Base-by-base conservation (phyloP, 2,888 invertebrate genomes). In the Eupsilia transversa region DNA sequence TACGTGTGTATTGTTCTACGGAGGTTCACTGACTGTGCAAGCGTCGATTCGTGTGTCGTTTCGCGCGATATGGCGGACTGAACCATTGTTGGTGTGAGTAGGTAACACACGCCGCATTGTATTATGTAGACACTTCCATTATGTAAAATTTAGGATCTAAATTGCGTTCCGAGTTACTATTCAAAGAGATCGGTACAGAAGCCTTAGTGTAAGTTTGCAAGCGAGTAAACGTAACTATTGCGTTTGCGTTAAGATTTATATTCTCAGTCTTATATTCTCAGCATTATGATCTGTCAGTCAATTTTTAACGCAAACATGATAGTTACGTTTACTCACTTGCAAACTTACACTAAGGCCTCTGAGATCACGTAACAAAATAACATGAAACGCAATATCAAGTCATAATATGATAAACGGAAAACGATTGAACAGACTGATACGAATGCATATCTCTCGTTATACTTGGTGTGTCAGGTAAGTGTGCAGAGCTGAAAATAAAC, bases 11-110 rank as follows among this genome's bases (percentile, higher is more conserved):
- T 94, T 95, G 94, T 95, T 93, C 89, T 91, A 90, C 85, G 80
- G 86, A 93, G 90, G 95, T 94, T 95, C 94, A 94, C 84, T 94
- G 94, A 94, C 95, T 93, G 91, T 83, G 89, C 90, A 84, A 89
- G 90, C 91, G 90, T 89, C 88, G 90, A 92, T 89, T 90, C 89
- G 90, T 90, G 89, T 92, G 91, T 91, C 89, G 90, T 91, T 92
- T 92, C 86, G 91, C 91, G 89, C 91, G 90, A 92, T 92, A 93
- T 91, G 90, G 88, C 87, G 83, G 84, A 87, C 86, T 87, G 88
- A 86, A 89, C 93, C 83, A 94, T 94, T 94, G 93, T 94, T 92
- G 81, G 74, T 73, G 79, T 88, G 87, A 87, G 86, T 87, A 89
- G 87, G 87, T 89, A 90, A 90, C 87, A 84, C 77, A 86, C 80